Evolutionary conservation across 1,140 invertebrate species (phyloP), one percentile per base, ranked within the genome.

Genomic region (Drosophila pectinifera): DNA sequence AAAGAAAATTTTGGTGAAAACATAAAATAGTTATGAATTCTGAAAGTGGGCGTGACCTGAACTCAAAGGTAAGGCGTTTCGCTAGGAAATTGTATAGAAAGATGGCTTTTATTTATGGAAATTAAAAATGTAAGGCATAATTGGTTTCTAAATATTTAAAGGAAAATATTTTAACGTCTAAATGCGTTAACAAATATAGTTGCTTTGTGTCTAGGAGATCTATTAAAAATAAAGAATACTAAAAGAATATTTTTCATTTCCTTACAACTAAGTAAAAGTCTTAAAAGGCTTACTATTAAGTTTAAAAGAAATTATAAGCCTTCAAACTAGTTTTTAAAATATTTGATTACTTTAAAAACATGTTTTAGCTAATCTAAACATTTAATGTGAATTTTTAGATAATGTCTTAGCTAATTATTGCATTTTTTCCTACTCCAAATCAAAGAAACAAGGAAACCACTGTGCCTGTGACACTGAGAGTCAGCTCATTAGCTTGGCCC

Each of bases 391-490:
- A 5, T 26, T 26, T 3, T 20, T 20, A 43, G 18, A 5, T 20
- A 20, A 13, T 20, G 6, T 6, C 0, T 22, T 8, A 10, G 3
- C n/a, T 5, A 48, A 16, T 18, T 11, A 42, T 1, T 11, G 5
- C n/a, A 20, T 34, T 22, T 13, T 2, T 22, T 20, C n/a, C 5
- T 5, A 0, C 8, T 31, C 18, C 18, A 36, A n/a, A 14, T 53
- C 31, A 53, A n/a, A 3, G 13, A 10, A 42, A 49, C 31, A 53
- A n/a, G 5, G 13, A 10, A 42, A 49, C 70, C 36, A 41, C 61
- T 45, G 53, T 57, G 41, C 31, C 48, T 64, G 57, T 78, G 63
- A 74, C 58, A 85, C 57, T 68, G 75, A 65, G 14, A 75, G 59
- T 49, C 53, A 80, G 58, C 43, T 51, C 41, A 63, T 51, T 69